Evolutionary conservation across 1,140 invertebrate species (phyloP), one percentile per base, ranked within the genome.

Genomic region (Magallana ariakensis): DNA sequence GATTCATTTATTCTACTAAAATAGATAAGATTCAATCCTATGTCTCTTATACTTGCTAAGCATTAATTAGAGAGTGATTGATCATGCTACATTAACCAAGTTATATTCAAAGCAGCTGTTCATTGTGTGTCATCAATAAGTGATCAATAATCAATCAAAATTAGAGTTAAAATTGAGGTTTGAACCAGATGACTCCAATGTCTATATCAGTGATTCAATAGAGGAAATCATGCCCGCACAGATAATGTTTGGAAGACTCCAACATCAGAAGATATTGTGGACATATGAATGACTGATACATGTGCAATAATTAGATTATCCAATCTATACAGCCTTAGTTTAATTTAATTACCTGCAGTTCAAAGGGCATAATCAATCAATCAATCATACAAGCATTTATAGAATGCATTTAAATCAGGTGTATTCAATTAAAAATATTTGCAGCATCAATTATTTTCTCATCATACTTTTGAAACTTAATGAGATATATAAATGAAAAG

Each of bases 131-230:
- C 62, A 70, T 19, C 19, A 22, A 70, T 11, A 33, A 33, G 33
- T 75, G 66, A 75, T 75, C 22, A 62, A 62, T 62, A 62, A 75
- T 75, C 66, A 75, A 75, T 75, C 66, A 75, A 33, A 13, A 13
- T 75, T 9, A 75, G 15, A 75, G 9, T 75, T 26, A 75, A 33
- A 75, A 75, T 22, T 75, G 66, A 75, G 9, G 22, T 75, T 75
- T 75, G 66, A 75, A 75, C 66, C 15, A 19, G 6, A 13, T 75
- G 66, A 75, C 66, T 26, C 22, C 22, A 13, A 26, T 75, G 66
- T 26, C 22, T 70, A 4, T 46, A 33, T 22, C 0, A 11, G 10
- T 75, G 66, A 75, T 75, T 75, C 66, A 75, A 75, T 22, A 26
- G 22, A 75, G 66, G 66, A 75, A 75, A 75, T 75, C 66, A 75